Base-by-base conservation (phyloP, 2,888 invertebrate genomes). In the Neoscelio sp. region DNA sequence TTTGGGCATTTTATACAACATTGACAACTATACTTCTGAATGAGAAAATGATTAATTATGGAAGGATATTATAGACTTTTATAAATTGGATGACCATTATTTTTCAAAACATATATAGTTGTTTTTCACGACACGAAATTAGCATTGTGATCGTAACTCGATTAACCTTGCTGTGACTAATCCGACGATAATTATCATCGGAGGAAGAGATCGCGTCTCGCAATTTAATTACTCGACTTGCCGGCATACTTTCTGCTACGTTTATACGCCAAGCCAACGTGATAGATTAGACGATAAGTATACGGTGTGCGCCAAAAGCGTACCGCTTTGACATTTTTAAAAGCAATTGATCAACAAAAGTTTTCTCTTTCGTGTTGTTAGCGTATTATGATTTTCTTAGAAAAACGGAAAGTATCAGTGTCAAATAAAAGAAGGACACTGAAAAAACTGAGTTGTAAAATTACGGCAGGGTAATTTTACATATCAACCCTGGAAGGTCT, bases 171-270 rank as follows among this genome's bases (percentile, higher is more conserved):
- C 33, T 17, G 68, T 28, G 54, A 68, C 60, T 75, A 58, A 75
- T 75, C 60, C 52, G 52, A 52, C 18, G 20, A 67, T 75, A 75
- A 75, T 73, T 73, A 73, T 75, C 75, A 52, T 35, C 58, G 46
- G 18, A 40, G 74, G 58, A 42, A 74, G 65, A 60, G 67, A 50
- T 75, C 75, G 67, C 75, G 60, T 60, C 67, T 60, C 60, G 75
- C 75, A 67, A 75, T 75, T 75, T 75, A 75, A 75, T 75, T 75
- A 75, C 75, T 48, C 67, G 30, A 64, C 30, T 64, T 30, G 40
- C 10, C 42, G 67, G 48, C 62, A 75, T 68, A 76, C 67, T 75
- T 75, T 67, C 67, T 28, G 67, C 48, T n/a, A 10, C 50, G 62
- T 52, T 38, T 73, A 46, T 64, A 30, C 52, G 33, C 17, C 58